Conservation (phyloP, 2,888 invertebrate genomes). For the Drosophila histrio region DNA sequence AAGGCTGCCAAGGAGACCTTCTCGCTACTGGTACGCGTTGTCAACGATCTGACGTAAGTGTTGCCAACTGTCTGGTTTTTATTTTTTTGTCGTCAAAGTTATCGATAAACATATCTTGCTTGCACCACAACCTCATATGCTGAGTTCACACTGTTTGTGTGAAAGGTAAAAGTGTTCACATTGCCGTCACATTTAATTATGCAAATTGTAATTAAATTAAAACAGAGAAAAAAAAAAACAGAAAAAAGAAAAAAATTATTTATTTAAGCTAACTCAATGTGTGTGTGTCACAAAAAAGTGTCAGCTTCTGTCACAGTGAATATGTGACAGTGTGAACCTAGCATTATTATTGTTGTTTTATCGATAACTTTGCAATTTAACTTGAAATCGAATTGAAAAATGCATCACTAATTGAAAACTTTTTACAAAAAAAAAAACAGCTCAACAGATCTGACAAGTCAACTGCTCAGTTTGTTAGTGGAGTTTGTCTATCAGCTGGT, state of each 20-base stretch:
- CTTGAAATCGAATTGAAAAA: neutral
- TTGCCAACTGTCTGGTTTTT: neutral
- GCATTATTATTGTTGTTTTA: neutral
- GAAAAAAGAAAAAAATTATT: too few relatives aligned
- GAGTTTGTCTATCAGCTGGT: slow-evolving; percentile 97
- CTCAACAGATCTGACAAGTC: slow-evolving; percentile 92
- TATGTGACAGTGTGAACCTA: too few relatives aligned
- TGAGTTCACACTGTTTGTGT: too few relatives aligned
- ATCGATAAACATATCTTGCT: slow-evolving; percentile 3
- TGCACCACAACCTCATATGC: too few relatives aligned
- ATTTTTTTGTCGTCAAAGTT: neutral
- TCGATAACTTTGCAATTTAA: neutral
- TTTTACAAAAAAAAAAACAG: slow-evolving; percentile 84
- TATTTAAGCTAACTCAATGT: too few relatives aligned
- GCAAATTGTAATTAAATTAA: too few relatives aligned
- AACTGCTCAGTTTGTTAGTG: slow-evolving; percentile 92
- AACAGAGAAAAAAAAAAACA: too few relatives aligned
- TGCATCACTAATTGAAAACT: neutral
- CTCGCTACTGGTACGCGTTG: slow-evolving; percentile 95
- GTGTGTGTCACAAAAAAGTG: too few relatives aligned
- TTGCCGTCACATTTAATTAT: too few relatives aligned
- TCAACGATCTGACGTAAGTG: slow-evolving; percentile 97
- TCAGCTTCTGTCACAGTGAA: too few relatives aligned
- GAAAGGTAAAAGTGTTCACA: too few relatives aligned
- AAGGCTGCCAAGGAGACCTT: slow-evolving; percentile 94